phyloP scores from a whole-genome alignment of 2,113 vertebrate genomes.

The Eurypyga helias region DNA sequence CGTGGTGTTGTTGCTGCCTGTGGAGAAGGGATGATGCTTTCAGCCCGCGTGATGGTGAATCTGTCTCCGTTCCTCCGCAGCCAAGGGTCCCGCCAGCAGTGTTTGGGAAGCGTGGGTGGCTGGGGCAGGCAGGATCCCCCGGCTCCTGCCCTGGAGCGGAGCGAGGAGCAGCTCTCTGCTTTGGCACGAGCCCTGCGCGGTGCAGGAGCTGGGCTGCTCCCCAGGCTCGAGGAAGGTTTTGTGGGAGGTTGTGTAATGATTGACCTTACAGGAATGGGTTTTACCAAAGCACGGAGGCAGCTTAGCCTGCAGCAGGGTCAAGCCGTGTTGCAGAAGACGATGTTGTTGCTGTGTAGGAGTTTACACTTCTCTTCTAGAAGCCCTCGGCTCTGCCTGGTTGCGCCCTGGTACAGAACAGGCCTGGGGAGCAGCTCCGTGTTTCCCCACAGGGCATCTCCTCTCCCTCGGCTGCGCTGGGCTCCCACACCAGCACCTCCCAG shows the following conservation, averaged over 20 bases:
- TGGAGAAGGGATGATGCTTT: neutral
- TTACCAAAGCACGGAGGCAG: neutral
- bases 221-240: neutral
- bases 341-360: neutral
- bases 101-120: rapidly evolving
- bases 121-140: rapidly evolving
- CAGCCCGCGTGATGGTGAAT: neutral
- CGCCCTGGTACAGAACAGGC: neutral
- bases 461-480: neutral
- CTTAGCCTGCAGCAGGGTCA: neutral
- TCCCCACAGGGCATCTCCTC: neutral
- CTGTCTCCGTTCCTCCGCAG: rapidly evolving
- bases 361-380: rapidly evolving
- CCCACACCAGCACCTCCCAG: neutral
- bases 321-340: neutral
- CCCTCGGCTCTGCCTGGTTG: rapidly evolving
- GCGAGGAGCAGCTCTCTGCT: neutral
- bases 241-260: neutral
- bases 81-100: neutral
- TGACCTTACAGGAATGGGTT: neutral
- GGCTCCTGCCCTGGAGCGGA: neutral
- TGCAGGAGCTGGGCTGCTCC: neutral
- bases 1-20: neutral
- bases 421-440: neutral
- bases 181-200: rapidly evolving